These are phyloP conservation scores for Sepioteuthis lessoniana DNA, from an alignment of 2,888 invertebrate species.

Conservation along the genomic window DNA sequence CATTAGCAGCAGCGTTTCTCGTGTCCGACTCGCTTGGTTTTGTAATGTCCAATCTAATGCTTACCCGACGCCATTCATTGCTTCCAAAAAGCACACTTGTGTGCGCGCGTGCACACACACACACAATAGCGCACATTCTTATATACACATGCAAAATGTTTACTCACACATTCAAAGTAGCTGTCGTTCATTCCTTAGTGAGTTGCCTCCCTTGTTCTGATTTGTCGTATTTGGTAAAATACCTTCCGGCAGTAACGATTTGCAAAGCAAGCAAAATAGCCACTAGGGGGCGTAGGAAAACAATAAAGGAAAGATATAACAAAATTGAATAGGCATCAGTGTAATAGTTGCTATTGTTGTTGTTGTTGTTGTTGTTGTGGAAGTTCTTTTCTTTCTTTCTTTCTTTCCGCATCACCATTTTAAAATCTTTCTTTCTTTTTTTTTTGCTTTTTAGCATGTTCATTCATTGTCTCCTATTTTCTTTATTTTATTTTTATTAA, in stretches of 20 bases:
- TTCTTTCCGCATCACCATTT: not conserved
- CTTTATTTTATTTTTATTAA: not conserved
- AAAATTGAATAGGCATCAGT: not conserved
- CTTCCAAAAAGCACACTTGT: not conserved
- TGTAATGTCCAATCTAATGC: constrained; percentile 10
- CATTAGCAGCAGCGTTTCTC: not conserved
- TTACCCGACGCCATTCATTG: not conserved
- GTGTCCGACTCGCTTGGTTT: not conserved
- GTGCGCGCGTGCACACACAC: not conserved
- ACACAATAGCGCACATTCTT: not conserved
- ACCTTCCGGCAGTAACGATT: constrained; percentile 20
- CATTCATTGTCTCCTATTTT: too few relatives aligned
- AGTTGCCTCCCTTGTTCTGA: not conserved
- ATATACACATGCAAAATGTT: not conserved
- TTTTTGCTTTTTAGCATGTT: not conserved
- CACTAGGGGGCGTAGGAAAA: constrained; percentile 36
- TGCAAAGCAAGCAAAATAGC: not conserved
- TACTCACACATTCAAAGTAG: not conserved
- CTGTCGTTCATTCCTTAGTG: not conserved
- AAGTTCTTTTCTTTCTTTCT: not conserved
- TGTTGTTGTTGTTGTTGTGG: not conserved
- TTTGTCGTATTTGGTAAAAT: not conserved
- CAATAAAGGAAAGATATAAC: not conserved
- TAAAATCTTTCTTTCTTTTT: not conserved
- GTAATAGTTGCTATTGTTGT: not conserved